Conservation (phyloP, 2,113 vertebrate species). For the Tautogolabrus adspersus region DNA sequence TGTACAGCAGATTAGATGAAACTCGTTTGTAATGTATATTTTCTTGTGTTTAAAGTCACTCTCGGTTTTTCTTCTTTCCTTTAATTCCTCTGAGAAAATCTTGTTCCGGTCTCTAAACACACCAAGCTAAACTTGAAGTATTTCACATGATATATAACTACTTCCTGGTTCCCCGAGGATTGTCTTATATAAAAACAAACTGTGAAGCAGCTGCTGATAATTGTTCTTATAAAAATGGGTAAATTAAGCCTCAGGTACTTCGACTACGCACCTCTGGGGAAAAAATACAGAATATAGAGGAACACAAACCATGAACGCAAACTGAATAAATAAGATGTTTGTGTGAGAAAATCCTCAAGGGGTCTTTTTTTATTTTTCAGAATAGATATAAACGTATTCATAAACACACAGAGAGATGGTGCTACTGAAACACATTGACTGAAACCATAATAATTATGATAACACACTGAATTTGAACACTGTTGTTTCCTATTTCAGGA, state of each 20-base stretch:
- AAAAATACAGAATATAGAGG: not conserved
- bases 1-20: not conserved
- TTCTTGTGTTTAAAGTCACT: not conserved
- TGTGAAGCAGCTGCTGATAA: slow-evolving; percentile 25
- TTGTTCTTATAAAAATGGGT: slow-evolving; percentile 43
- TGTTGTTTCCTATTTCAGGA: not conserved
- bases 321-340: slow-evolving; percentile 27
- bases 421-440: slow-evolving; percentile 9
- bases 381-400: slow-evolving; percentile 32
- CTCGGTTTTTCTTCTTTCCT: not conserved
- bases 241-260: slow-evolving; percentile 32
- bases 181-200: not conserved
- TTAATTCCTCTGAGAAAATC: not conserved
- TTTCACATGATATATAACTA: not conserved
- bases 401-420: not conserved
- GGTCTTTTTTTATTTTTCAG: not conserved
- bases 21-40: not conserved
- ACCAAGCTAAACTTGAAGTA: not conserved
- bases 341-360: slow-evolving; percentile 18
- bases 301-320: slow-evolving; percentile 9
- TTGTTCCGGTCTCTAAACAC: slow-evolving; percentile 5
- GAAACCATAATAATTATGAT: slow-evolving; percentile 11
- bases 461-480: not conserved
- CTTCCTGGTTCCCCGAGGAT: not conserved
- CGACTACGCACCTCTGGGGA: slow-evolving; percentile 2